Evolutionary conservation across 2,888 invertebrate genomes (phyloP).

Genomic region (Dione vanillae): DNA sequence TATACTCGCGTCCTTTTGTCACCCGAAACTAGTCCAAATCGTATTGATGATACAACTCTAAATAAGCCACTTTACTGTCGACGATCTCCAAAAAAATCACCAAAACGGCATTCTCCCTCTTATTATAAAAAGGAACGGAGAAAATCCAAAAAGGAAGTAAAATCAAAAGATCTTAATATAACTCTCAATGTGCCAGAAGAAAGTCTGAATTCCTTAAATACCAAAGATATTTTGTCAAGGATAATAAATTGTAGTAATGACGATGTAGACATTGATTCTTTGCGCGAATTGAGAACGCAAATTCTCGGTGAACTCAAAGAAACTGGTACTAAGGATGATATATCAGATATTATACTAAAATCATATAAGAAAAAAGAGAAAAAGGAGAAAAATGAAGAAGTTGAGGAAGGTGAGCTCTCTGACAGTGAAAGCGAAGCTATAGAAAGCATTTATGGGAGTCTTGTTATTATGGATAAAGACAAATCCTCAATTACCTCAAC

Average conservation of each 20-base stretch:
- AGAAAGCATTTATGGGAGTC: constrained; percentile 72
- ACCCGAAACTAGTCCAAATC: constrained; percentile 59
- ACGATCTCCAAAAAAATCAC: constrained; percentile 58
- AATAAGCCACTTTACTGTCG: constrained; percentile 64
- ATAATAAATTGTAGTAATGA: constrained; percentile 74
- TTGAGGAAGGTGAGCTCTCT: constrained; percentile 78
- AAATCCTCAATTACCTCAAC: constrained; percentile 48
- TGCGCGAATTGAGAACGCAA: constrained; percentile 75
- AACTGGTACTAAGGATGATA: constrained; percentile 73
- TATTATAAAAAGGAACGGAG: constrained; percentile 69
- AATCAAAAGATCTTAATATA: constrained; percentile 70
- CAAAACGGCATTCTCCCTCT: constrained; percentile 55
- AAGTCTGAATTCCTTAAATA: constrained; percentile 70
- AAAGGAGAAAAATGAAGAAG: constrained; percentile 55
- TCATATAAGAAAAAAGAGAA: constrained; percentile 65
- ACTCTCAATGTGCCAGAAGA: constrained; percentile 77
- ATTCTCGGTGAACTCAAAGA: constrained; percentile 78
- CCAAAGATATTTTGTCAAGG: constrained; percentile 73
- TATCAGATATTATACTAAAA: constrained; percentile 75
- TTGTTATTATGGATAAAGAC: constrained; percentile 62
- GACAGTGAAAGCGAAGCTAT: constrained; percentile 79
- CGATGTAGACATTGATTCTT: constrained; percentile 78
- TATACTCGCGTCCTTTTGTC: constrained; percentile 75
- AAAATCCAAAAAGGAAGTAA: constrained; percentile 57
- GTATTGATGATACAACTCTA: constrained; percentile 43